These are phyloP conservation scores for Dorcus hopei DNA, from an alignment of 2,888 invertebrate genomes.

Conservation along the genomic window DNA sequence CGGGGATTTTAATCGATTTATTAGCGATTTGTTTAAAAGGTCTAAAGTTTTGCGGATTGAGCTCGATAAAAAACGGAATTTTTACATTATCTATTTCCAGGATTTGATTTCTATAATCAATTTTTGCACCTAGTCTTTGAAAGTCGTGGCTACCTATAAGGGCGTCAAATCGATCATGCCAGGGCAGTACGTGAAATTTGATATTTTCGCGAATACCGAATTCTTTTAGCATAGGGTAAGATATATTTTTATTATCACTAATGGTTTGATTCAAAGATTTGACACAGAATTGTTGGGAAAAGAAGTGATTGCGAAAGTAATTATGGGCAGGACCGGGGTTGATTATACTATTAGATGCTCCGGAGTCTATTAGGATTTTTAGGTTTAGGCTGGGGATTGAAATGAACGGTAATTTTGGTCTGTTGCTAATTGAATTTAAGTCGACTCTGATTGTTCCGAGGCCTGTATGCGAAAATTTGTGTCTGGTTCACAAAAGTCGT, in stretches of 20 bases:
- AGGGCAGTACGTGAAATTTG: slow-evolving; percentile 4
- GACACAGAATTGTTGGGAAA: neutral
- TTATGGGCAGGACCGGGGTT: too few species aligned
- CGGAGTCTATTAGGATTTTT: too few species aligned
- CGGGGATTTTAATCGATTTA: too few species aligned
- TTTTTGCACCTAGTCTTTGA: slow-evolving; percentile 9
- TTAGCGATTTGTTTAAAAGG: too few species aligned
- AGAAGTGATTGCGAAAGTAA: too few species aligned
- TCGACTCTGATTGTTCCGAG: slow-evolving; percentile 12
- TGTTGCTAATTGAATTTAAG: slow-evolving; percentile 9
- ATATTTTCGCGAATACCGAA: slow-evolving; percentile 5
- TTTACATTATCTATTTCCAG: slow-evolving; percentile 1
- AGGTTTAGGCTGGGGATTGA: too few species aligned
- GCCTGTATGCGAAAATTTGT: slow-evolving; percentile 12
- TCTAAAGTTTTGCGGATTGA: too few species aligned
- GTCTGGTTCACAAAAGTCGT: neutral
- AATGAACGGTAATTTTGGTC: slow-evolving; percentile 15
- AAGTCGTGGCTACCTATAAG: slow-evolving; percentile 11
- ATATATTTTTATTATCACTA: slow-evolving; percentile 5
- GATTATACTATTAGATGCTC: too few species aligned
- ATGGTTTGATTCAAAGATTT: slow-evolving; percentile 5
- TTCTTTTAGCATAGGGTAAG: slow-evolving; percentile 9
- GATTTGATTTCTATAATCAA: slow-evolving; percentile 4
- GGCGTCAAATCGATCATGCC: slow-evolving; percentile 13
- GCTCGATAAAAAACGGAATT: slow-evolving; percentile 4